Conservation (phyloP, 2,888 invertebrate species). For the Cerceris ruficornis region DNA sequence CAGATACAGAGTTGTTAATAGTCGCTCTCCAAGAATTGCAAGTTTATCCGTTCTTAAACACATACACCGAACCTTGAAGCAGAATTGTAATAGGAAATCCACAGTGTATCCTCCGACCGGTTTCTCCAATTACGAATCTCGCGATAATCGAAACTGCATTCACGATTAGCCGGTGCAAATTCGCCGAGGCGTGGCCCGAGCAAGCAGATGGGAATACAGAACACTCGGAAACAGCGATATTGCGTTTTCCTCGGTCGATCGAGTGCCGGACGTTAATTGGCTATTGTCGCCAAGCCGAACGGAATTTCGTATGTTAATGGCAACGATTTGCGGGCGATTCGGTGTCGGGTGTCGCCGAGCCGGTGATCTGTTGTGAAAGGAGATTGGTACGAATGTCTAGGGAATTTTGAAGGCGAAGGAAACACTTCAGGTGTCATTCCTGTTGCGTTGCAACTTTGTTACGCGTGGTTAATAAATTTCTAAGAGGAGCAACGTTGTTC, state of each 20-base stretch:
- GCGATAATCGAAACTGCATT: slow-evolving; percentile 14
- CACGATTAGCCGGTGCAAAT: not conserved
- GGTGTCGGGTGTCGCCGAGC: not conserved
- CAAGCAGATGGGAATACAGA: not conserved
- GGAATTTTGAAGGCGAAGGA: too few species aligned
- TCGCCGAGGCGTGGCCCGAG: not conserved
- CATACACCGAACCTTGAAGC: too few species aligned
- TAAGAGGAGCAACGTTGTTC: too few species aligned
- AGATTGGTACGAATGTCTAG: too few species aligned
- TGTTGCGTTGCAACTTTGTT: too few species aligned
- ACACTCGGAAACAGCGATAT: slow-evolving; percentile 10
- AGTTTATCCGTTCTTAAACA: too few species aligned
- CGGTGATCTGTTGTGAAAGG: not conserved
- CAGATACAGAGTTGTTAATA: too few species aligned
- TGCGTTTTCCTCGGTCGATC: slow-evolving; percentile 3
- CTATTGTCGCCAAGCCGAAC: not conserved
- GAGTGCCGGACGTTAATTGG: slow-evolving; percentile 3
- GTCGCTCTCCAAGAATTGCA: too few species aligned
- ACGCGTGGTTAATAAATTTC: too few species aligned
- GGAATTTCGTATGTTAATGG: not conserved
- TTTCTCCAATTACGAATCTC: slow-evolving; percentile 10
- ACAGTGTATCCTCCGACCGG: not conserved
- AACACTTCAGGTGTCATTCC: too few species aligned
- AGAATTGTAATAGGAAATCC: not conserved
- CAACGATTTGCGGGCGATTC: not conserved